phyloP scores from a whole-genome alignment of 2,113 vertebrate species.

The Ceuthmochares aereus region DNA sequence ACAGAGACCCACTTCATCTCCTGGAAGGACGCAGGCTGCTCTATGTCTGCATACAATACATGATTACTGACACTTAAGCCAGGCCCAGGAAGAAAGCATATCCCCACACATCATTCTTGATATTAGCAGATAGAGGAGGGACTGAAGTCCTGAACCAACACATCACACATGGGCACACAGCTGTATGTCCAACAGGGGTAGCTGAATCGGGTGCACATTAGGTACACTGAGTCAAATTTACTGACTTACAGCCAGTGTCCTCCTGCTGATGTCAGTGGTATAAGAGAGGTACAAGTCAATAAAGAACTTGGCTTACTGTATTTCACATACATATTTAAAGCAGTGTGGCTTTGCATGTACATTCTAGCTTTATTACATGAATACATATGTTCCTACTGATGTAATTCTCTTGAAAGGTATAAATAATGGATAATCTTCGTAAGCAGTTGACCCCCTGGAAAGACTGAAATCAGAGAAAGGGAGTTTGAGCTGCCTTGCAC shows the following conservation, averaged over 20 bases:
- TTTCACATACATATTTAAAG: slow-evolving; percentile 45
- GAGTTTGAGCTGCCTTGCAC: slow-evolving; percentile 8
- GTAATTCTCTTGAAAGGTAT: slow-evolving; percentile 54
- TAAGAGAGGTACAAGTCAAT: background rate
- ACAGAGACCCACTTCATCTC: background rate
- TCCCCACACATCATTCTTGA: background rate
- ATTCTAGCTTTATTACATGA: slow-evolving; percentile 35
- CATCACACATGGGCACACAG: fast-evolving
- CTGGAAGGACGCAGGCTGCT: background rate
- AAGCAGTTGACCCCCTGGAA: slow-evolving; percentile 53
- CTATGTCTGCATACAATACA: background rate
- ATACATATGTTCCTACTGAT: slow-evolving; percentile 45
- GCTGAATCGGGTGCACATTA: too few species aligned
- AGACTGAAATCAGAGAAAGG: slow-evolving; percentile 32
- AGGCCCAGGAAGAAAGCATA: background rate
- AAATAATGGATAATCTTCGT: slow-evolving; percentile 66
- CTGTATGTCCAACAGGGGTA: background rate
- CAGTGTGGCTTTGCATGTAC: background rate
- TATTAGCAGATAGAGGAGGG: background rate
- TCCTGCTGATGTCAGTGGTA: background rate
- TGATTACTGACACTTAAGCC: background rate
- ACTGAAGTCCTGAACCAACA: background rate
- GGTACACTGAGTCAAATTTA: background rate
- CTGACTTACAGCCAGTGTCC: background rate
- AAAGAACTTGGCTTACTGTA: background rate